Evolutionary conservation across 1,140 invertebrate species (phyloP).

Genomic region (Heliconius hewitsoni): DNA sequence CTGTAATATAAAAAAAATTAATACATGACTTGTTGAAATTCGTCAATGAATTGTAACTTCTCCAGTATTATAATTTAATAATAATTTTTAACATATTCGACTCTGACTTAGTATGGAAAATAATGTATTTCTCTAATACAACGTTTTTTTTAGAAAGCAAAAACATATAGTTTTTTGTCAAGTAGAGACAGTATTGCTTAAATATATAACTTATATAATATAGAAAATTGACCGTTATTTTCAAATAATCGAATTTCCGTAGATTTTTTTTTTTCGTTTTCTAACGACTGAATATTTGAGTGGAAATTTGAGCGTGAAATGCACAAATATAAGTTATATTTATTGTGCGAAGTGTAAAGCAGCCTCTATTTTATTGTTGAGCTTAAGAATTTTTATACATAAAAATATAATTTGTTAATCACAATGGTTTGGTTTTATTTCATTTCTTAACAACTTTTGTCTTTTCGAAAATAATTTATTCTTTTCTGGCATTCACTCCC

Average conservation of each 20-base stretch:
- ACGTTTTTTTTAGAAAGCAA: neutral
- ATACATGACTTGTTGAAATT: neutral
- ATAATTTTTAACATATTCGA: neutral
- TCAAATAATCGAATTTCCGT: neutral
- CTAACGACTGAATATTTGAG: neutral
- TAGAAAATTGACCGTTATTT: neutral
- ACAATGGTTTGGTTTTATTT: slow-evolving; percentile 17
- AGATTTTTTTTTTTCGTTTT: neutral
- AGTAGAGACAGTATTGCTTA: neutral
- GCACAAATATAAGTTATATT: slow-evolving; percentile 17
- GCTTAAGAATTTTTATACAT: slow-evolving; percentile 44
- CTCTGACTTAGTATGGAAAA: neutral
- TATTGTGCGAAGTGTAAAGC: slow-evolving; percentile 9
- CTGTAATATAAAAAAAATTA: neutral
- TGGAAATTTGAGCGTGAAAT: neutral
- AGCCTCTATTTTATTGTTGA: slow-evolving; percentile 28
- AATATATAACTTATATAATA: neutral
- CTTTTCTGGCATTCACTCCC: no score
- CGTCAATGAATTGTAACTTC: neutral
- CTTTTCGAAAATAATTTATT: no score
- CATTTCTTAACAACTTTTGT: neutral
- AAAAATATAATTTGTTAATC: slow-evolving; percentile 62
- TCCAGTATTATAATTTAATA: slow-evolving; percentile 13
- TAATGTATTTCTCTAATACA: neutral
- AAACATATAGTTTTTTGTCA: neutral